Evolutionary conservation across 2,888 invertebrate genomes (phyloP), one percentile per base, ranked within the genome.

Genomic region (Aspidiotus destructor): DNA sequence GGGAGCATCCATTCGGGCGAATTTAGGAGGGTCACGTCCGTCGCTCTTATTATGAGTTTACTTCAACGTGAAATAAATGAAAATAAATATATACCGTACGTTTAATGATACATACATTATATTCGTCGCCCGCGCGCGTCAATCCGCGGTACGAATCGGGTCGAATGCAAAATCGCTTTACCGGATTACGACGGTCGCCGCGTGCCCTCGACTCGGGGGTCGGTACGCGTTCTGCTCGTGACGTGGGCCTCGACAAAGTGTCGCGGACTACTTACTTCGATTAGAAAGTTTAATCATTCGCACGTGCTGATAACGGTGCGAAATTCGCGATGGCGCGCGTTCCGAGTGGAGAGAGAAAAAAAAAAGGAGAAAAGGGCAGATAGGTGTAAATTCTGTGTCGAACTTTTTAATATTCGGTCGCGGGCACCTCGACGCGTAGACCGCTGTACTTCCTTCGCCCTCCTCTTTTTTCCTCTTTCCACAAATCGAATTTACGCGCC

Each of bases 271-370:
- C 58, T 58, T 58, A 28, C 13, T 16, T 58, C 58, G 58, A 58
- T 58, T 58, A 58, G 28, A 28, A 58, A 58, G 58, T 58, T 58
- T 58, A 58, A 58, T 58, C 58, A 58, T 58, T 58, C 58, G 58
- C 58, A 58, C 58, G 58, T 58, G 58, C 40, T 16, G 58, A 48
- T 48, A 48, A 28, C 28, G 28, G 28, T 28, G 28, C 28, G 28
- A 28, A 28, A 28, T 28, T 28, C 28, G 5, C 28, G 28, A 28
- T 48, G 10, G 48, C 48, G 48, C 6, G 48, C 48, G 48, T n/a
- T n/a, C 28, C 28, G 28, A 28, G n/a, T n/a, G 28, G 28, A 28
- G 28, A 28, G 28, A 28, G 28, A 28, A 5, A 28, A 5, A 28
- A 28, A 28, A 28, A 28, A 28, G 5, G 28, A 28, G 28, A 48